Evolutionary conservation across 2,888 invertebrate genomes (phyloP).

Genomic region (Drosophila dives): DNA sequence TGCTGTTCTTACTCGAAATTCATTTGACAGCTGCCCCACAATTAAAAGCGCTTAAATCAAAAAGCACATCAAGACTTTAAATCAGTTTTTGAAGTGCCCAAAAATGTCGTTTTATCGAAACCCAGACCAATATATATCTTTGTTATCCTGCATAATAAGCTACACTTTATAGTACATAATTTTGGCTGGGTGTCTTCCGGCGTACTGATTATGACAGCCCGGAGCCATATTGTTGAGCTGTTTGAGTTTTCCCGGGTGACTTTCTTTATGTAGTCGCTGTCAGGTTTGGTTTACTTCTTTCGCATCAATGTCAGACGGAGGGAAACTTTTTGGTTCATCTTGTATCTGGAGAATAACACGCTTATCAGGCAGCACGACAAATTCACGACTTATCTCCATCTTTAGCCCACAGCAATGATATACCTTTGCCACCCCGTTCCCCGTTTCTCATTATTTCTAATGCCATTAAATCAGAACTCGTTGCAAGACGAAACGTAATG

Average conservation of each 20-base stretch:
- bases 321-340: conserved; percentile 37
- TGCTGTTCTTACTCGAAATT: conserved; percentile 20
- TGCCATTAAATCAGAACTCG: conserved; percentile 37
- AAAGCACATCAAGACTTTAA: conserved; percentile 31
- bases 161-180: conserved; percentile 9
- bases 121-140: not conserved
- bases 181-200: conserved; percentile 36
- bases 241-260: conserved; percentile 16
- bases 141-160: not conserved
- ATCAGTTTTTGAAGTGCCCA: not conserved
- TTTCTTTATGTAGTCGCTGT: conserved; percentile 36
- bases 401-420: conserved; percentile 36
- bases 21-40: conserved; percentile 43
- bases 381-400: conserved; percentile 75
- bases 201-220: conserved; percentile 33
- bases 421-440: conserved; percentile 28
- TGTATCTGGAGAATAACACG: conserved; percentile 12
- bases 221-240: conserved; percentile 13
- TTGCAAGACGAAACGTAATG: conserved; percentile 16
- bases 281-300: conserved; percentile 29
- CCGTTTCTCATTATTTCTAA: conserved; percentile 53
- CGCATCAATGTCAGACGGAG: conserved; percentile 32
- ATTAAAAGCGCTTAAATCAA: conserved; percentile 66
- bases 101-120: not conserved
- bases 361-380: conserved; percentile 71